Evolutionary conservation across 2,797 vertebrate species (phyloP), one percentile per base, ranked within the genome.

Genomic region (Diceros bicornis): DNA sequence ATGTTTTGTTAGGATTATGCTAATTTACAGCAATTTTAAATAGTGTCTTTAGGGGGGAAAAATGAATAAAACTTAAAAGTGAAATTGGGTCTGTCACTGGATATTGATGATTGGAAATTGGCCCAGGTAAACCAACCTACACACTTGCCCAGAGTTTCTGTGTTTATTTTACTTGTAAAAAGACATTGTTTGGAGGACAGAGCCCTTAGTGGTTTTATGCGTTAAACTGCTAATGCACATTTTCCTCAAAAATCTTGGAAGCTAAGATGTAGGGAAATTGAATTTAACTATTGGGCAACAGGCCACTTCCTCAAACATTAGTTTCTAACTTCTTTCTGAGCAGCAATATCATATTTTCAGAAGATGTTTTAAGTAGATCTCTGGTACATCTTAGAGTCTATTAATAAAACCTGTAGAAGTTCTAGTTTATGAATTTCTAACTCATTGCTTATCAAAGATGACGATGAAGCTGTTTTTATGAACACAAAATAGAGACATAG

Each of bases 361-460:
- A 37, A n/a, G 50, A 16, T 0, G n/a, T 2, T 47, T 6, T 11
- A 16, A 6, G 20, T 11, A 2, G 21, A 0, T 41, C 27, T 52
- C 27, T 3, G 21, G 16, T 1, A 2, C 50, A 0, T 52, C 17
- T 6, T 0, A 47, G 2, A 2, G 59, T 11, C 74, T 37, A 4
- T 50, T 9, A 29, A 16, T 59, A 4, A 12, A 14, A 44, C 32
- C 14, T 18, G 3, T 14, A 4, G 13, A 18, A 21, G 8, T 71
- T 88, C 32, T 16, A 0, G 5, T 21, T 17, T 25, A 4, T 27
- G 5, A 2, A 17, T 69, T 75, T 25, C 14, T 18, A 34, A 17
- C 29, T 4, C 34, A 0, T 6, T 29, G 66, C 37, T 78, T 41
- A 9, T 6, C 23, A 6, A 17, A 17, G 84, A 75, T 6, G 0